Percentiles rank a stretch among this genome's conserved stretches.
Evolutionary conservation across 2,888 invertebrate genomes (phyloP).

Genomic region (Rhingia rostrata): DNA sequence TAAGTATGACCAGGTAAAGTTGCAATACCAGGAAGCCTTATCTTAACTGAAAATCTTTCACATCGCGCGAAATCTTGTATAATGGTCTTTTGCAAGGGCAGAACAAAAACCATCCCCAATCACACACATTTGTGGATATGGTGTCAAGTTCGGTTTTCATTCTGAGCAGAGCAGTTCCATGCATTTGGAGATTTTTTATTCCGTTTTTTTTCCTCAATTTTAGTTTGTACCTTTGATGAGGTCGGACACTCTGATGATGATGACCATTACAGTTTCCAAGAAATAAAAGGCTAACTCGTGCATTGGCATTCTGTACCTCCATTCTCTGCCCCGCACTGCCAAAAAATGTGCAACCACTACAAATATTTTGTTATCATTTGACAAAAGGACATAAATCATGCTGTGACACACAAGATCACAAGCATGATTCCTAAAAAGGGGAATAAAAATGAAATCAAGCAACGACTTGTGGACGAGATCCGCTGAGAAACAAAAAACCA

Average conservation of each 20-base stretch:
- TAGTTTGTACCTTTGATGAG: constrained; percentile 64
- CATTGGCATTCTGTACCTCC: constrained; percentile 24
- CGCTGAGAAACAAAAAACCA: constrained; percentile 2
- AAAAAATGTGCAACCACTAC: constrained; percentile 61
- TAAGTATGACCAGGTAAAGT: constrained; percentile 20
- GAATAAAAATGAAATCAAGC: constrained; percentile 58
- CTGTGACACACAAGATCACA: constrained; percentile 74
- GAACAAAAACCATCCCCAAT: constrained; percentile 56
- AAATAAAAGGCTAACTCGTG: constrained; percentile 48
- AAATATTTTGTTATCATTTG: constrained; percentile 74
- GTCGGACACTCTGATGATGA: constrained; percentile 64
- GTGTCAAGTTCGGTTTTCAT: constrained; percentile 64
- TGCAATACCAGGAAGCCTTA: constrained; percentile 66
- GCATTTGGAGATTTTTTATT: constrained; percentile 43
- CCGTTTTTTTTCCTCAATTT: constrained; percentile 13
- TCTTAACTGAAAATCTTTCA: constrained; percentile 62
- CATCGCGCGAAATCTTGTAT: constrained; percentile 55
- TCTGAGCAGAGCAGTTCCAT: constrained; percentile 35
- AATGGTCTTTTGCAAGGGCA: constrained; percentile 33
- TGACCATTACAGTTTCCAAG: constrained; percentile 71
- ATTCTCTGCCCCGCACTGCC: constrained; percentile 2
- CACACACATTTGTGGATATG: constrained; percentile 63
- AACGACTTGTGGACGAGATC: constrained; percentile 20
- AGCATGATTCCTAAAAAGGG: constrained; percentile 64
- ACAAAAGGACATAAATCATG: constrained; percentile 74